Percentiles rank a stretch among this genome's conserved stretches.
Evolutionary conservation across 2,797 vertebrate genomes (phyloP).

Genomic region (Sebastiscus tertius): DNA sequence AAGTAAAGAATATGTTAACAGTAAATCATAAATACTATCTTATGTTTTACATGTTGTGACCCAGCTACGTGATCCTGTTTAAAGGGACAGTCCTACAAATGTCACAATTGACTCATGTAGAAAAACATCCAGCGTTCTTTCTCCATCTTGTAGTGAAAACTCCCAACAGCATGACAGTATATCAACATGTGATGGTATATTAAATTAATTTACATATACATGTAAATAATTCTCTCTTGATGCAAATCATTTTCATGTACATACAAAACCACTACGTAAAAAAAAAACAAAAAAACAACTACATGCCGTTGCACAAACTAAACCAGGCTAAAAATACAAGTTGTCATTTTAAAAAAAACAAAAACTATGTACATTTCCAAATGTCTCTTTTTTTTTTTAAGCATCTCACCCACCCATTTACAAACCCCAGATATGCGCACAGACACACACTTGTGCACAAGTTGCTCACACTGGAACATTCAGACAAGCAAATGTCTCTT

Average conservation of each 20-base stretch:
- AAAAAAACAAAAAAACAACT: conserved; percentile 79
- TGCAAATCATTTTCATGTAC: conserved; percentile 74
- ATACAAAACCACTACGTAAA: conserved; percentile 80
- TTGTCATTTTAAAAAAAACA: conserved; percentile 61
- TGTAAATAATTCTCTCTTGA: conserved; percentile 73
- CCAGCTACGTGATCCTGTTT: conserved; percentile 1
- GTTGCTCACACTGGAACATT: conserved; percentile 79
- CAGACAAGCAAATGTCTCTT: conserved; percentile 86
- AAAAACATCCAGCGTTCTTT: conserved; percentile 56
- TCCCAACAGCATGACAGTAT: conserved; percentile 61
- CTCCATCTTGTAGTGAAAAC: conserved; percentile 55
- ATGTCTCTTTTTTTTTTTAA: conserved; percentile 41
- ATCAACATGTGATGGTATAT: conserved; percentile 70
- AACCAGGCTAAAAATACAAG: conserved; percentile 77
- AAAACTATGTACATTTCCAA: conserved; percentile 82
- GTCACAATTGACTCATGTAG: conserved; percentile 24
- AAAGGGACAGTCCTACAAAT: conserved; percentile 18
- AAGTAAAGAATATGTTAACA: conserved; percentile 6
- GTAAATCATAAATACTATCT: conserved; percentile 30
- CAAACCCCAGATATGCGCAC: conserved; percentile 68
- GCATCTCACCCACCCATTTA: conserved; percentile 55
- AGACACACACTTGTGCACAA: conserved; percentile 61
- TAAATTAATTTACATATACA: conserved; percentile 77
- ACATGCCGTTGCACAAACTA: conserved; percentile 82
- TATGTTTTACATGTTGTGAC: not conserved